Percentiles rank a stretch among this genome's conserved stretches.
These are phyloP conservation scores for Strix aluco DNA, from an alignment of 2,113 vertebrate species.

Conservation along the genomic window DNA sequence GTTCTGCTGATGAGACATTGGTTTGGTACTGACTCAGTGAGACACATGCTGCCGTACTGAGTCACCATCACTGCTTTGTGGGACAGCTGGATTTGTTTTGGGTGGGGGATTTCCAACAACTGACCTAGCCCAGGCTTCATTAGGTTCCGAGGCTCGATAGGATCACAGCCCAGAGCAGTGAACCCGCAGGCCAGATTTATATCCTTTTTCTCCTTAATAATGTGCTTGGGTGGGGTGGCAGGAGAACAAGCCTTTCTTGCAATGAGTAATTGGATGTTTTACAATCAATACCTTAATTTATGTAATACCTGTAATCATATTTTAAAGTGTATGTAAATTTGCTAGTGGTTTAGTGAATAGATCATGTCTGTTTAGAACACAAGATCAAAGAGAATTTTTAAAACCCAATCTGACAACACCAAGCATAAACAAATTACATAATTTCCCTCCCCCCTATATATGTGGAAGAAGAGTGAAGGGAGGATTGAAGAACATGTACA, in stretches of 20 bases:
- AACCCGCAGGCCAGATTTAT: neutral
- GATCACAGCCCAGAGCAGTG: neutral
- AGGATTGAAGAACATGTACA: neutral
- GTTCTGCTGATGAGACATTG: neutral
- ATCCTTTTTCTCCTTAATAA: conserved; percentile 17
- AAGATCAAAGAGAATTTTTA: conserved; percentile 15
- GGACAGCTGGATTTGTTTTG: neutral
- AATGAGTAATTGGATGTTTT: neutral
- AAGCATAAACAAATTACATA: neutral
- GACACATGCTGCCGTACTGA: neutral
- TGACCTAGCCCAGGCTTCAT: neutral
- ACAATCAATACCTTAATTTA: conserved; percentile 35
- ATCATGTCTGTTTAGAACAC: neutral
- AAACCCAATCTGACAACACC: neutral
- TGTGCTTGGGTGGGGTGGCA: neutral
- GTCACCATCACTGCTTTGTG: neutral
- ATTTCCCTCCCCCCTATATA: neutral
- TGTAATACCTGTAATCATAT: neutral
- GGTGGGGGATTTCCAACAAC: neutral
- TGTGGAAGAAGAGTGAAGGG: neutral
- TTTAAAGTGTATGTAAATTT: neutral
- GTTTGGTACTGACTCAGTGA: neutral
- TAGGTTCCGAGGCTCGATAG: neutral
- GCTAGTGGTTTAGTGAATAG: neutral
- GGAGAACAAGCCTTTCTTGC: conserved; percentile 18